Percentiles rank a stretch among this genome's conserved stretches.
Conservation (phyloP, 1,140 invertebrate genomes). For the Musca vetustissima region DNA sequence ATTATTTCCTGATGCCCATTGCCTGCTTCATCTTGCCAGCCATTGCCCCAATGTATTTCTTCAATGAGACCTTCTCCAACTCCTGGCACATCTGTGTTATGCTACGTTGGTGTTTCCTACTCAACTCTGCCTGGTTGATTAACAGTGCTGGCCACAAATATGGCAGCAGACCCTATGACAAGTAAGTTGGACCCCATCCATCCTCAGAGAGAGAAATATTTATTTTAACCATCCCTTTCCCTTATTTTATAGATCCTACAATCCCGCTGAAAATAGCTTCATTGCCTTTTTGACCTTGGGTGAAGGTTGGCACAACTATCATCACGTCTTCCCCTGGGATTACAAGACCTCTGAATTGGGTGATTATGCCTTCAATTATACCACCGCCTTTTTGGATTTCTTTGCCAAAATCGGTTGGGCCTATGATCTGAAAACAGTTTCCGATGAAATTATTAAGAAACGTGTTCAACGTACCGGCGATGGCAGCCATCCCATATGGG, state of each 20-base stretch:
- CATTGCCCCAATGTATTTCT: slow-evolving; percentile 74
- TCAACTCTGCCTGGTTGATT: slow-evolving; percentile 93
- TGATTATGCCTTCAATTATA: slow-evolving; percentile 75
- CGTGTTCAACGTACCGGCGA: slow-evolving; percentile 75
- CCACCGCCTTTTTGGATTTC: slow-evolving; percentile 81
- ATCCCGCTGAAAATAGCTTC: slow-evolving; percentile 69
- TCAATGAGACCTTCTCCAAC: slow-evolving; percentile 77
- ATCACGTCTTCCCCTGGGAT: slow-evolving; percentile 91
- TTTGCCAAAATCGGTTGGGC: slow-evolving; percentile 81
- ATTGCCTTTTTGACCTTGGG: slow-evolving; percentile 72
- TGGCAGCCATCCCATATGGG: slow-evolving; percentile 74
- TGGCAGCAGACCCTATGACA: slow-evolving; percentile 88
- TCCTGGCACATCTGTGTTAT: slow-evolving; percentile 79
- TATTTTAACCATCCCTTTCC: background rate
- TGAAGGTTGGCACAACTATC: slow-evolving; percentile 93
- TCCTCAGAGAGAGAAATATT: too few relatives aligned
- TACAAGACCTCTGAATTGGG: slow-evolving; percentile 83
- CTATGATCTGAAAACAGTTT: slow-evolving; percentile 82
- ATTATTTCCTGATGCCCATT: slow-evolving; percentile 75
- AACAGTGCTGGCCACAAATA: slow-evolving; percentile 92
- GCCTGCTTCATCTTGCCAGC: slow-evolving; percentile 85
- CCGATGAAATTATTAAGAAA: slow-evolving; percentile 65
- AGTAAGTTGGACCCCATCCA: slow-evolving; percentile 60
- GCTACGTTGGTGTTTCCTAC: slow-evolving; percentile 78
- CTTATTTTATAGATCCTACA: slow-evolving; percentile 64